Conservation (phyloP, 2,797 vertebrate species). For the Sphenopsis melanotis region DNA sequence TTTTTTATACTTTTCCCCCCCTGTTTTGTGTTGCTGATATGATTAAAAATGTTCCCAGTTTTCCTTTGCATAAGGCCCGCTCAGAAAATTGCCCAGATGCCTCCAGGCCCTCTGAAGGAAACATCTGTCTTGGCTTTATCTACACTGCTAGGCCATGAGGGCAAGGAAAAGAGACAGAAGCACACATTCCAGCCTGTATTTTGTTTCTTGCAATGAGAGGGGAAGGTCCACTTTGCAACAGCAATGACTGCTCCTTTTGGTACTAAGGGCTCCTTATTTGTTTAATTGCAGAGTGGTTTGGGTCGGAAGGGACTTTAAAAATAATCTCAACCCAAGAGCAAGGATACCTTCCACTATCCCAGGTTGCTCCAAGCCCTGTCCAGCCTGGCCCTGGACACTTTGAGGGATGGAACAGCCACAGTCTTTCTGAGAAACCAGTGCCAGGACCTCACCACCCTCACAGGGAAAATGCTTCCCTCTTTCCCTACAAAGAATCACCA, state of each 20-base stretch:
- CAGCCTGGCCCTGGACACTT: not conserved
- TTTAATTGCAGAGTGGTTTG: not conserved
- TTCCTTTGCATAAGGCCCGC: fast-evolving
- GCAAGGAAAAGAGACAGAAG: not conserved
- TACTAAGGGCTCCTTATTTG: not conserved
- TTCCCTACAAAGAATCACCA: not conserved
- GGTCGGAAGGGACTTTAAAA: not conserved
- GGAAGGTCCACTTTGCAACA: not conserved
- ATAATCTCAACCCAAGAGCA: not conserved
- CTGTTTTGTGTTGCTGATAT: not conserved
- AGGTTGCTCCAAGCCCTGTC: not conserved
- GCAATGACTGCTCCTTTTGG: not conserved
- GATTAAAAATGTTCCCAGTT: not conserved
- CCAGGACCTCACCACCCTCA: not conserved
- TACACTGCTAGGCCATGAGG: not conserved
- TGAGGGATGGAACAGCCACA: not conserved
- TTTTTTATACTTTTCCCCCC: not conserved
- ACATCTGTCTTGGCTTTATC: not conserved
- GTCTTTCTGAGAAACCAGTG: not conserved
- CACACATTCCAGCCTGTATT: fast-evolving
- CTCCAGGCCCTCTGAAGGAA: not conserved
- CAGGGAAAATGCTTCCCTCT: not conserved
- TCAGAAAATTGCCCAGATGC: not conserved
- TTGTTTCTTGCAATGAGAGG: not conserved
- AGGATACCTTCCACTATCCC: not conserved